These are phyloP conservation scores for Xenus cinereus DNA, from an alignment of 2,113 vertebrate genomes.

Conservation along the genomic window DNA sequence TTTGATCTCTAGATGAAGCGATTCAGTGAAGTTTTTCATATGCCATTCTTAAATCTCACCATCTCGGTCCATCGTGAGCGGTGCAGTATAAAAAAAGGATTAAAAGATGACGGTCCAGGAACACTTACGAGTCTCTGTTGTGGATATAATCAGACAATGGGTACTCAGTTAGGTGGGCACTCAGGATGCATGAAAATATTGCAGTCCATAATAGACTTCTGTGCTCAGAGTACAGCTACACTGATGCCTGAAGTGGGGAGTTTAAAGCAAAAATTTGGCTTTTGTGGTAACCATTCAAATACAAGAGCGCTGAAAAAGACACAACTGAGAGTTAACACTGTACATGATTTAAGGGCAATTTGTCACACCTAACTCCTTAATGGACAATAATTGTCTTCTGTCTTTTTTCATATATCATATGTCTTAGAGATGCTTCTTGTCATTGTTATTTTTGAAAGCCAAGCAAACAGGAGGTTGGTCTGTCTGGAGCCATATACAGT, in stretches of 20 bases:
- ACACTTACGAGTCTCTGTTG: rapidly evolving
- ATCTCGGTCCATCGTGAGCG: background rate
- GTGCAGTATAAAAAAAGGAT: background rate
- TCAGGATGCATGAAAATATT: background rate
- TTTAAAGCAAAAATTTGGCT: background rate
- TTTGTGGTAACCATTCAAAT: background rate
- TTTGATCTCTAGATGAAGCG: background rate
- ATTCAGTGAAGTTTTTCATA: background rate
- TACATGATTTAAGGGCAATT: background rate
- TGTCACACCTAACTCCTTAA: background rate
- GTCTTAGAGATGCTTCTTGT: background rate
- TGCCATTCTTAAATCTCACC: background rate
- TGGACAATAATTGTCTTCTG: background rate
- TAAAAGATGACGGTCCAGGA: background rate
- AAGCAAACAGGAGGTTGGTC: background rate
- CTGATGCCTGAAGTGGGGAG: background rate
- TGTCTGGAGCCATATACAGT: background rate
- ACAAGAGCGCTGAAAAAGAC: background rate
- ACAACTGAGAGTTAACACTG: background rate
- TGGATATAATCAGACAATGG: background rate
- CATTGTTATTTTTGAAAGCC: background rate
- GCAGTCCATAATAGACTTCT: background rate
- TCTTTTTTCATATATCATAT: background rate
- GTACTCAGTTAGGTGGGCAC: background rate
- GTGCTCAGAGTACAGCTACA: background rate